A percentile compares a stretch with the other conserved stretches of the same genome.
These are phyloP conservation scores for Aleiodes testaceus DNA, from an alignment of 2,888 invertebrate genomes.

Conservation along the genomic window DNA sequence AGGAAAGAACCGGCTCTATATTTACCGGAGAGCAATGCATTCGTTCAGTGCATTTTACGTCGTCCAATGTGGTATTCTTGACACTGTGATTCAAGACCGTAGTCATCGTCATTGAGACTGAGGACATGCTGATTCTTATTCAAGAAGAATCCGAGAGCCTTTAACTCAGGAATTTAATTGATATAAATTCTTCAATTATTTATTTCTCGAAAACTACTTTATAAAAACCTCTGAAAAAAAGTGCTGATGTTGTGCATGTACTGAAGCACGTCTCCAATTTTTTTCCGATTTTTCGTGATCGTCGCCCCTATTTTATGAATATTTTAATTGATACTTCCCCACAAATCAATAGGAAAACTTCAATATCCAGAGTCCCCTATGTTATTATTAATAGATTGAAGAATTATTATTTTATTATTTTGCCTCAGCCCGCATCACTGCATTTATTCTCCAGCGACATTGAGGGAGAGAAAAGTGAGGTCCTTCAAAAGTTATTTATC, in stretches of 20 bases:
- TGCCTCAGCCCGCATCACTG: conserved; percentile 24
- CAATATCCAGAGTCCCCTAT: neutral
- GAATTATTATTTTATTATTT: conserved; percentile 7
- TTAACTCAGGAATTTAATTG: no score
- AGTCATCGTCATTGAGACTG: conserved; percentile 57
- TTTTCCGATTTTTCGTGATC: no score
- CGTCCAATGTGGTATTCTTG: conserved; percentile 58
- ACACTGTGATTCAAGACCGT: conserved; percentile 58
- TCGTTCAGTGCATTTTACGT: conserved; percentile 51
- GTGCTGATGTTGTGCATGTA: neutral
- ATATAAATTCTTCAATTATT: no score
- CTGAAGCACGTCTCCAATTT: no score
- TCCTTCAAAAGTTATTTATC: conserved; percentile 43
- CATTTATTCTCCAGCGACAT: conserved; percentile 32
- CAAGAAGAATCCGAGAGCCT: neutral
- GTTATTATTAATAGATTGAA: neutral
- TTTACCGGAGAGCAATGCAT: conserved; percentile 57
- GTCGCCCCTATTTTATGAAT: no score
- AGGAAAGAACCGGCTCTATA: conserved; percentile 55
- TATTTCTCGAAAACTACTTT: no score
- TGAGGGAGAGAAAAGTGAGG: neutral
- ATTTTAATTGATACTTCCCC: neutral
- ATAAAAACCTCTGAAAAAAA: no score
- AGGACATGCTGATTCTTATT: neutral
- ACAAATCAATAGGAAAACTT: neutral